Base-by-base conservation (phyloP, 2,888 invertebrate genomes). In the Pharmacophagus antenor region DNA sequence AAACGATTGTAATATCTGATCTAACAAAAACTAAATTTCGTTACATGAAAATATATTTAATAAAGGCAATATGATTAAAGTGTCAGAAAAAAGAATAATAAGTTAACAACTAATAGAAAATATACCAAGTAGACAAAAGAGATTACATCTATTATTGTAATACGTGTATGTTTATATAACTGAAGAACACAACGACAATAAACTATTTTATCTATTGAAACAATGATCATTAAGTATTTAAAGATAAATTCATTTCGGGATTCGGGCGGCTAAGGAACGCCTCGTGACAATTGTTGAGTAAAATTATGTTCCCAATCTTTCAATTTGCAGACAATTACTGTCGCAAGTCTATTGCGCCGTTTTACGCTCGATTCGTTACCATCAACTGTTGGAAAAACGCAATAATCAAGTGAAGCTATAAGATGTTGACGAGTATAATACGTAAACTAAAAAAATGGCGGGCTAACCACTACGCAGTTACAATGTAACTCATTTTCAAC, bases 301-400 rank as follows among this genome's bases (percentile, higher is more conserved):
- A 55, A 70, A 72, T 70, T 77, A 79, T 71, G 76, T 77, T 73
- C 73, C n/a, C 77, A 82, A 84, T 82, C 80, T 73, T 77, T 70
- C 77, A 82, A 82, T 84, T 80, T 73, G 77, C 67, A 68, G 68
- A 68, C 74, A 70, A 66, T 67, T 61, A 65, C 67, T 66, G 66
- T 69, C 55, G 56, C 55, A 69, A 65, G 31, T 50, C 67, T 65
- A 66, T 52, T 66, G 58, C 27, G 50, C 61, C 58, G 59, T 52
- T 63, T 63, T 20, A 61, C 49, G 62, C 51, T 48, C 18, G 58
- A 60, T 47, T 37, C 37, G 51, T 44, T 21, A 23, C 18, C 51
- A 54, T 49, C 58, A 64, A 61, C 27, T 44, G 47, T 68, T 62
- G 58, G 15, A 31, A 31, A 10, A 12, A 12, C n/a, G n/a, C n/a